Percentiles rank a stretch among this genome's conserved stretches.
phyloP scores from a whole-genome alignment of 2,113 vertebrate species.

The Eurypyga helias region DNA sequence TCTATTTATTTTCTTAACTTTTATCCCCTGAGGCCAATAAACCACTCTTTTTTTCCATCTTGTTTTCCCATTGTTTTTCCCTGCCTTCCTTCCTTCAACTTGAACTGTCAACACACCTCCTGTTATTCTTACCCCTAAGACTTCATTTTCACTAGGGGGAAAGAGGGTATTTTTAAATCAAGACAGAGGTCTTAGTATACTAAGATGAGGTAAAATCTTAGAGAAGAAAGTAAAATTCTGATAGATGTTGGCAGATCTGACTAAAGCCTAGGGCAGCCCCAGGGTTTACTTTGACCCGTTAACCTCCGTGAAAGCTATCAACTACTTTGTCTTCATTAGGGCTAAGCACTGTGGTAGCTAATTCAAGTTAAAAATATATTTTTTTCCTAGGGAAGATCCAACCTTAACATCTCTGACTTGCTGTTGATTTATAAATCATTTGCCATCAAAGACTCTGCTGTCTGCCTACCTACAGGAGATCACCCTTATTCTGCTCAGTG shows the following conservation, averaged over 20 bases:
- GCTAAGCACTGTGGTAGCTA: background rate
- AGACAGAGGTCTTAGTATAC: background rate
- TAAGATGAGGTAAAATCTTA: background rate
- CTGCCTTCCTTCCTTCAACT: background rate
- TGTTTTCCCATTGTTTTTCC: background rate
- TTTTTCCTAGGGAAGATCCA: background rate
- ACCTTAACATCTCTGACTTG: background rate
- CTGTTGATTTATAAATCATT: background rate
- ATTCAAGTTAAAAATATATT: background rate
- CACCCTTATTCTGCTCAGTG: background rate
- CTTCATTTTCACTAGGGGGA: background rate
- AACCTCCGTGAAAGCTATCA: background rate
- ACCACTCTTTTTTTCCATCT: background rate
- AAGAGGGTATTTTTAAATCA: background rate
- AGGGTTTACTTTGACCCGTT: background rate
- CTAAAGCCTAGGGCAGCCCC: background rate
- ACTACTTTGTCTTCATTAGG: slow-evolving; percentile 24
- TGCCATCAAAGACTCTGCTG: background rate
- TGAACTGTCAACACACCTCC: background rate
- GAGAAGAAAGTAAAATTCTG: background rate
- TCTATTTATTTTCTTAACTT: background rate
- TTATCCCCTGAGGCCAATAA: background rate
- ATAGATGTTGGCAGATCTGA: background rate
- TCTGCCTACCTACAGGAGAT: background rate
- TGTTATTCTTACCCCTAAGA: background rate